Conservation (phyloP, 2,797 vertebrate genomes). For the Pogoniulus pusillus region DNA sequence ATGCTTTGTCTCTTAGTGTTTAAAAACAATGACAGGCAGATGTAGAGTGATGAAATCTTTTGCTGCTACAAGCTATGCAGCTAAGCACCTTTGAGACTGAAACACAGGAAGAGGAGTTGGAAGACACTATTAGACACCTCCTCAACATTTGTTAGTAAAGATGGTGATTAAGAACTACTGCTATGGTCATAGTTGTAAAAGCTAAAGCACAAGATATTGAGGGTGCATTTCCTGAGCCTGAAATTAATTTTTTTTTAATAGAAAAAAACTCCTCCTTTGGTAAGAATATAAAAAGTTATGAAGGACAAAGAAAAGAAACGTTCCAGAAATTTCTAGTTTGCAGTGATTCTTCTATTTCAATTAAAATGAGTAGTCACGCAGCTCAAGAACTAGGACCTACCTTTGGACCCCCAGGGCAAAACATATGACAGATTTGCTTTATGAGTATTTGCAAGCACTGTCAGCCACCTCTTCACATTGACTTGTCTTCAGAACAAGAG, state of each 20-base stretch:
- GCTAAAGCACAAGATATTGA: not conserved
- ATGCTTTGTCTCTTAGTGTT: not conserved
- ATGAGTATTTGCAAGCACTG: not conserved
- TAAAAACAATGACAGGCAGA: not conserved
- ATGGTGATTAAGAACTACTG: not conserved
- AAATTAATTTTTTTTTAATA: not conserved
- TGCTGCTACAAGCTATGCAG: not conserved
- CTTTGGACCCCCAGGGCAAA: not conserved
- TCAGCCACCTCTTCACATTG: not conserved
- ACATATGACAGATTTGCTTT: not conserved
- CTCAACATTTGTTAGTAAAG: not conserved
- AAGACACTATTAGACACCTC: not conserved
- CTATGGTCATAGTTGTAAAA: not conserved
- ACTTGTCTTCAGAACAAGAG: not conserved
- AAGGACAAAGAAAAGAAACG: not conserved
- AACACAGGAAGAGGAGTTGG: not conserved
- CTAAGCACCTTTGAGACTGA: not conserved
- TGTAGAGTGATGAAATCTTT: not conserved
- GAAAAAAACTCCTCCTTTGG: not conserved
- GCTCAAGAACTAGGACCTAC: not conserved
- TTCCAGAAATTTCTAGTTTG: conserved; percentile 54
- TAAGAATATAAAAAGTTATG: not conserved
- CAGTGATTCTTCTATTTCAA: not conserved
- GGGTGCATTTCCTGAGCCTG: not conserved
- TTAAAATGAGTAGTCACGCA: not conserved